Conservation (phyloP, 2,113 vertebrate genomes). For the Cavia aperea region DNA sequence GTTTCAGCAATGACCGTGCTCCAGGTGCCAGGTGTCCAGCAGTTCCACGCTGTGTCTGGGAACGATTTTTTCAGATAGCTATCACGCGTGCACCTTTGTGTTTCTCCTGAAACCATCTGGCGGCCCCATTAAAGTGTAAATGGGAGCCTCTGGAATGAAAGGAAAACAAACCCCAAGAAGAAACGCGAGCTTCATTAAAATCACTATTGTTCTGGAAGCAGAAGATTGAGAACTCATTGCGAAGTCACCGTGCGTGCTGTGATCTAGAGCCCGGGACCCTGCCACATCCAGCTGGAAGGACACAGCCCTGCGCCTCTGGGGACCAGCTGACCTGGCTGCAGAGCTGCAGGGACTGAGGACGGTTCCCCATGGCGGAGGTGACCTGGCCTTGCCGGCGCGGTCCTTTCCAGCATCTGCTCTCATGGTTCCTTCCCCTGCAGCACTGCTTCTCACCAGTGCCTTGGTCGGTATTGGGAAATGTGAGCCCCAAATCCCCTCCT, state of each 20-base stretch:
- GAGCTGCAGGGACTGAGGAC: rapidly evolving
- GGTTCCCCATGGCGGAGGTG: background rate
- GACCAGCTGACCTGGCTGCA: rapidly evolving
- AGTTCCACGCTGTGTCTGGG: background rate
- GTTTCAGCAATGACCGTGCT: background rate
- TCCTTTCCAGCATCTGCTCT: background rate
- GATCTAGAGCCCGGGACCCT: background rate
- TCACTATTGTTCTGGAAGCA: background rate
- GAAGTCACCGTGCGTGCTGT: background rate
- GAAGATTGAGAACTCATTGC: background rate
- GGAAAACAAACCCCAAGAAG: background rate
- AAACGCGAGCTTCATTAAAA: conserved; percentile 47
- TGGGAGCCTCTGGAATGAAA: background rate
- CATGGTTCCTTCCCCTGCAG: rapidly evolving
- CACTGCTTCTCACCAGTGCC: too few relatives aligned
- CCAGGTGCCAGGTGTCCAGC: background rate
- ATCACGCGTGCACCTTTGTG: rapidly evolving
- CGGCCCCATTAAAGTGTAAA: background rate
- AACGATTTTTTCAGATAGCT: background rate
- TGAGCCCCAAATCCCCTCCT: background rate
- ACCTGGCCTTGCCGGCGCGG: rapidly evolving
- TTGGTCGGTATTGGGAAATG: background rate
- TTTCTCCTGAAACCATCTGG: background rate
- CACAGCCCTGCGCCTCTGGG: rapidly evolving
- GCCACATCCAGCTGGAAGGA: background rate